Percentiles rank a stretch among this genome's conserved stretches.
These are phyloP conservation scores for Sinopyrophorus schimmeli DNA, from an alignment of 2,888 invertebrate genomes.

Conservation along the genomic window DNA sequence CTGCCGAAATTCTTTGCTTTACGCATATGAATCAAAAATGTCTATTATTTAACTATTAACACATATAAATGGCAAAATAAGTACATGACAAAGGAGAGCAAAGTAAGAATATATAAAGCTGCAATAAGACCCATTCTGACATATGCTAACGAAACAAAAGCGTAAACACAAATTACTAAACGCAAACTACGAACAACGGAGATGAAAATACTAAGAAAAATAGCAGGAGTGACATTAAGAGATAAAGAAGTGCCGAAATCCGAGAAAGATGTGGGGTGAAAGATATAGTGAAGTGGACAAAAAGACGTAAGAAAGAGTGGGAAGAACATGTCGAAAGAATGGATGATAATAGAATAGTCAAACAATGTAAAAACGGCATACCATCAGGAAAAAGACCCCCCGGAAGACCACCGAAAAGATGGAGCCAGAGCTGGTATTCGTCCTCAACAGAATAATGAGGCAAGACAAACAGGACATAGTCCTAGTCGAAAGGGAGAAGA, in stretches of 20 bases:
- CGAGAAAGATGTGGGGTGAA: conserved; percentile 4
- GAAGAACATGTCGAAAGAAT: not conserved
- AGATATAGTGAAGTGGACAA: conserved; percentile 7
- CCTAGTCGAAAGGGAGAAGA: too few species aligned
- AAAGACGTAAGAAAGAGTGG: not conserved
- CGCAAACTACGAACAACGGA: too few species aligned
- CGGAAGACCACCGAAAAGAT: too few species aligned
- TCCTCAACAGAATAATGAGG: too few species aligned
- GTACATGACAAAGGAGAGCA: conserved; percentile 2
- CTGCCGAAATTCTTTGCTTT: too few species aligned
- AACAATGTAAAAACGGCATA: conserved; percentile 1
- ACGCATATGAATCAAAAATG: too few species aligned
- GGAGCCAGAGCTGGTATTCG: conserved; percentile 3
- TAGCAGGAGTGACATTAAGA: conserved; percentile 4
- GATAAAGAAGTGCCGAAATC: conserved; percentile 3
- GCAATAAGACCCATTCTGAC: conserved; percentile 5
- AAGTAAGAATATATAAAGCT: conserved; percentile 4
- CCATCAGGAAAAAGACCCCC: not conserved
- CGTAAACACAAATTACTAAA: conserved; percentile 8
- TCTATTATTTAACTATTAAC: too few species aligned
- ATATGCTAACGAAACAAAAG: conserved; percentile 5
- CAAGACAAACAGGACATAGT: too few species aligned
- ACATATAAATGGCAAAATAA: conserved; percentile 8
- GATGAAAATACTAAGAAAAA: conserved; percentile 4
- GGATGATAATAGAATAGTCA: conserved; percentile 1